Evolutionary conservation across 2,888 invertebrate species (phyloP), one percentile per base, ranked within the genome.

Genomic region (Elmis aenea): DNA sequence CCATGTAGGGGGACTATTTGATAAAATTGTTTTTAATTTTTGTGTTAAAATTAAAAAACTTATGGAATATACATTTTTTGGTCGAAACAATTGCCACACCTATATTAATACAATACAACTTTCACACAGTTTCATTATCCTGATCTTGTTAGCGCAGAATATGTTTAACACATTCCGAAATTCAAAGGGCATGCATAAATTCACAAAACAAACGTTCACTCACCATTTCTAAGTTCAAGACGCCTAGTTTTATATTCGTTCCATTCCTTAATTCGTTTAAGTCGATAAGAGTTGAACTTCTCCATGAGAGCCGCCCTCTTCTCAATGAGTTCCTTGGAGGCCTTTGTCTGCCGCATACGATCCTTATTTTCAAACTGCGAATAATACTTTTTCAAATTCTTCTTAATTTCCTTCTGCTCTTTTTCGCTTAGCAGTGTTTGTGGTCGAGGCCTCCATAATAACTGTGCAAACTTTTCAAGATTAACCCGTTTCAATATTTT

Each of bases 291-390:
- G 58, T 83, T 77, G 67, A 91, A 87, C 51, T 89, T 85, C 66
- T 86, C 83, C 80, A 93, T 86, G 51, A 92, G 74, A 51, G 85
- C 81, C 13, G 89, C 81, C 22, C 95, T 82, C 67, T 93, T 93
- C 55, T 95, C 94, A 36, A 95, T 82, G 60, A 94, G 70, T 73
- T 95, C 95, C 78, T 94, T 94, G 50, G 92, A 92, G 14, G 94
- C 95, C 61, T 90, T 89, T 44, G 83, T 90, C 67, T 88, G 79
- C 36, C 92, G 78, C 79, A 92, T 83, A 42, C 90, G 84, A 71
- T 99, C 99, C 71, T 97, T 94, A 59, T 86, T 85, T 68, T 97
- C 96, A 66, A 99, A 99, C 67, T 88, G 85, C 13, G 89, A 83
- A 59, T 92, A 91, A 74, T 92, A 96, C 65, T 93, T 94, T 77